Percentiles rank a stretch among this genome's conserved stretches.
Conservation (phyloP, 1,140 invertebrate species). For the Brevipalpus yothersi region DNA sequence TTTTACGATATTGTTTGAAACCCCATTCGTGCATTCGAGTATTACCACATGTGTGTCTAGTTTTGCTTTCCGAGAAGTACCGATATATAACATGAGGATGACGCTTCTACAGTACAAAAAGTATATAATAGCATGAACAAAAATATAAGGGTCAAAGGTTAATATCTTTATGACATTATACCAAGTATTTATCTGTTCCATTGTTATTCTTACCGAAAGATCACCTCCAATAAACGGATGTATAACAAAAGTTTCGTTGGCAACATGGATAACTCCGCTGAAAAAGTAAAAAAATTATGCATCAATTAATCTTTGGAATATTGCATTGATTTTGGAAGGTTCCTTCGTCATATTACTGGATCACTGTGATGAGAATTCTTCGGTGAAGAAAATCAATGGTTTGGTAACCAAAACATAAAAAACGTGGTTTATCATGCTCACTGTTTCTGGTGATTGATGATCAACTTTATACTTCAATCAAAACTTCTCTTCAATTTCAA, state of each 20-base stretch:
- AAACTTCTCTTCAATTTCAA: too few relatives aligned
- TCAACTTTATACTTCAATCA: too few relatives aligned
- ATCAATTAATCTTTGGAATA: too few relatives aligned
- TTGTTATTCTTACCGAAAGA: constrained; percentile 52
- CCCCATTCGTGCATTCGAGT: constrained; percentile 45
- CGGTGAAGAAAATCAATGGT: too few relatives aligned
- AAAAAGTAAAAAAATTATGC: background rate
- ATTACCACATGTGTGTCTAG: constrained; percentile 62
- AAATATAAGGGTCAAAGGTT: background rate
- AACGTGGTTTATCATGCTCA: too few relatives aligned
- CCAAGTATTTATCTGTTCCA: background rate
- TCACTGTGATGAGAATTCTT: too few relatives aligned
- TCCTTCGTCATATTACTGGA: too few relatives aligned
- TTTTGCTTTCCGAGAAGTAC: constrained; percentile 41
- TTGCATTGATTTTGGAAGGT: too few relatives aligned
- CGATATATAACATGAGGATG: constrained; percentile 90
- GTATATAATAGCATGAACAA: background rate
- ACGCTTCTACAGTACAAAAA: constrained; percentile 39
- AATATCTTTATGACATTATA: background rate
- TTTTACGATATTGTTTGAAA: constrained; percentile 18
- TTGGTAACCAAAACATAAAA: too few relatives aligned
- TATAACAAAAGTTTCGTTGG: constrained; percentile 88
- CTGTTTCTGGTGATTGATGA: too few relatives aligned
- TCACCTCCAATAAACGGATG: constrained; percentile 83
- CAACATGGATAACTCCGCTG: constrained; percentile 80